Base-by-base conservation (phyloP, 2,797 vertebrate genomes). In the Karalla daura region DNA sequence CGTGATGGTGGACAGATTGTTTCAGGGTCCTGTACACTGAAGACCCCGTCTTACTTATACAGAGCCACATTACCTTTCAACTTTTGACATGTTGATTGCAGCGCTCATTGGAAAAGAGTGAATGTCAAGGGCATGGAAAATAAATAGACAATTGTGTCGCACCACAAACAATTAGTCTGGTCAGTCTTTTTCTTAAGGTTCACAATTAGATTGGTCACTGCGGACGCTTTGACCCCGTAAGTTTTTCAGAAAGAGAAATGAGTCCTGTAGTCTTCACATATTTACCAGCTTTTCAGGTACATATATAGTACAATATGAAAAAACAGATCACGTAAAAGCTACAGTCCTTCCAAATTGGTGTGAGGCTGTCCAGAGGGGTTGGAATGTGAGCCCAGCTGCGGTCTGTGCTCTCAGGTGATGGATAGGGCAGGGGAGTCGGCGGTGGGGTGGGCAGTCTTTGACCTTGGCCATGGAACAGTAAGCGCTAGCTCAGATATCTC, bases 401-500 rank as follows among this genome's bases (percentile, higher is more conserved):
- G 87, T 91, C 81, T 85, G 84, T 83, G 80, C 85, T 90, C 83
- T 91, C 84, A 89, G 90, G 87, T 90, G 91, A 91, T 91, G 85
- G 88, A 91, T 88, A 80, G 84, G 72, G 81, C 76, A 64, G 83
- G 76, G 81, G 84, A 88, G 80, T 79, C 44, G 59, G 84, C 63
- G 81, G 84, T 82, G 81, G 65, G 80, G 84, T 85, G 81, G 81
- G 78, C 78, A 68, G 68, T 86, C 83, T 78, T 90, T 91, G 93
- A 94, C 93, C 92, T 94, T 94, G 93, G 86, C 88, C 78, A 74
- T 90, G 83, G 89, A 87, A 89, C 86, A 85, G 88, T 89, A 91
- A 92, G 85, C 88, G 81, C 88, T 88, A 93, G 92, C 92, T 93
- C 91, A 92, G 92, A 91, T 93, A 91, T 93, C 92, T 92, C 79